Percentiles rank a stretch among this genome's conserved stretches.
Conservation (phyloP, 2,113 vertebrate genomes). For the Heteronetta atricapilla region DNA sequence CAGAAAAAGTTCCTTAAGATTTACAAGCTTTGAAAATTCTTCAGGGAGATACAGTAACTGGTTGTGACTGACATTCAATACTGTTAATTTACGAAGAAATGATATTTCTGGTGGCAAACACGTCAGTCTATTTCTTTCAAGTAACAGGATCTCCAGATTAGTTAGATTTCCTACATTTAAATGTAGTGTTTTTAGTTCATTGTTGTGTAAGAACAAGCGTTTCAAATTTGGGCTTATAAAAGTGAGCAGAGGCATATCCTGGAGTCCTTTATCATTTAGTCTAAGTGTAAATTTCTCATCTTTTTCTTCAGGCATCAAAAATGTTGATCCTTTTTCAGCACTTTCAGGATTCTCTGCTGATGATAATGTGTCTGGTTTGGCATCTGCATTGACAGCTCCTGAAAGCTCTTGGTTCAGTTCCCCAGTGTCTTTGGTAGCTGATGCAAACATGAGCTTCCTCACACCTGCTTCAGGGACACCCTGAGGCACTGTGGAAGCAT, state of each 20-base stretch:
- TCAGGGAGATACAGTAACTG: slow-evolving; percentile 33
- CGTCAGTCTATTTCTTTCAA: slow-evolving; percentile 64
- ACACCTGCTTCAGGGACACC: neutral
- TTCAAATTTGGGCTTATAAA: slow-evolving; percentile 54
- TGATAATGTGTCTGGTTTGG: neutral
- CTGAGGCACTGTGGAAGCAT: neutral
- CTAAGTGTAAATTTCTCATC: slow-evolving; percentile 20
- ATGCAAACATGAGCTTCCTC: neutral
- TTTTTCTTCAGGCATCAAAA: neutral
- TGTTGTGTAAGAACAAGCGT: slow-evolving; percentile 67
- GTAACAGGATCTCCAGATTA: slow-evolving; percentile 64
- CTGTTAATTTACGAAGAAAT: slow-evolving; percentile 56
- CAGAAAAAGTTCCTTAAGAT: slow-evolving; percentile 50
- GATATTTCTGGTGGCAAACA: slow-evolving; percentile 70
- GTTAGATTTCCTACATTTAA: slow-evolving; percentile 27
- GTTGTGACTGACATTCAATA: slow-evolving; percentile 64
- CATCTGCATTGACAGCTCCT: neutral
- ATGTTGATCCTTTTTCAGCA: neutral
- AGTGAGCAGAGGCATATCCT: slow-evolving; percentile 40
- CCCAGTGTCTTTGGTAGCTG: neutral
- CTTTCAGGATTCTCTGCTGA: neutral
- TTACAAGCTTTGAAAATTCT: slow-evolving; percentile 52
- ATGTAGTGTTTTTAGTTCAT: slow-evolving; percentile 56
- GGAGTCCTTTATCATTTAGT: slow-evolving; percentile 46
- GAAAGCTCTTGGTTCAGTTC: neutral